Conservation (phyloP, 2,888 invertebrate genomes). For the Rhagium mordax region DNA sequence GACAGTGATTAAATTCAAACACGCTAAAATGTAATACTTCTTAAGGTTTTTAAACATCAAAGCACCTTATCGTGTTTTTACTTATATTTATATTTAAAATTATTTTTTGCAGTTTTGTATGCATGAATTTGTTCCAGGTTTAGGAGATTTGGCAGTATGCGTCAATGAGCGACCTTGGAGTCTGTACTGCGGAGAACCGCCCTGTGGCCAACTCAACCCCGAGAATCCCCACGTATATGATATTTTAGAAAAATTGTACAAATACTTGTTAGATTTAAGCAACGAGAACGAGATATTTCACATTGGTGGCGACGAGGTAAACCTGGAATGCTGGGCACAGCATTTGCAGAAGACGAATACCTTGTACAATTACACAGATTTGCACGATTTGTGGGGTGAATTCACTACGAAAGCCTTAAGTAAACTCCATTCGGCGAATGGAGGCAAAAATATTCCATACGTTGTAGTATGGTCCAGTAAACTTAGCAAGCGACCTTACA, state of each 20-base stretch:
- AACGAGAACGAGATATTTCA: slow-evolving; percentile 86
- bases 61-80: too few relatives aligned
- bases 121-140: slow-evolving; percentile 52
- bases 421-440: slow-evolving; percentile 76
- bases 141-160: slow-evolving; percentile 86
- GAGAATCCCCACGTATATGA: slow-evolving; percentile 84
- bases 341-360: slow-evolving; percentile 64
- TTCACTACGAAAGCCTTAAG: slow-evolving; percentile 79
- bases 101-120: too few relatives aligned
- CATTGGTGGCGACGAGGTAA: slow-evolving; percentile 88
- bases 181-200: slow-evolving; percentile 87
- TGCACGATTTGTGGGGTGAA: slow-evolving; percentile 85
- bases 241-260: slow-evolving; percentile 82
- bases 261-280: slow-evolving; percentile 83
- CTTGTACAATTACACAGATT: slow-evolving; percentile 78
- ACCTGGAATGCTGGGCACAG: slow-evolving; percentile 84
- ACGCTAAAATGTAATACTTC: too few relatives aligned
- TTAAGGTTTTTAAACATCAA: too few relatives aligned
- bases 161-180: slow-evolving; percentile 85
- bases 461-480: slow-evolving; percentile 85
- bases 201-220: slow-evolving; percentile 89
- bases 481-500: slow-evolving; percentile 81
- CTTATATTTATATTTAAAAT: too few relatives aligned
- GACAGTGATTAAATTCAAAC: too few relatives aligned
- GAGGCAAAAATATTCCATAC: slow-evolving; percentile 72